Percentiles rank a stretch among this genome's conserved stretches.
Evolutionary conservation across 2,888 invertebrate species (phyloP).

Genomic region (Prostheceraeus crozeri): DNA sequence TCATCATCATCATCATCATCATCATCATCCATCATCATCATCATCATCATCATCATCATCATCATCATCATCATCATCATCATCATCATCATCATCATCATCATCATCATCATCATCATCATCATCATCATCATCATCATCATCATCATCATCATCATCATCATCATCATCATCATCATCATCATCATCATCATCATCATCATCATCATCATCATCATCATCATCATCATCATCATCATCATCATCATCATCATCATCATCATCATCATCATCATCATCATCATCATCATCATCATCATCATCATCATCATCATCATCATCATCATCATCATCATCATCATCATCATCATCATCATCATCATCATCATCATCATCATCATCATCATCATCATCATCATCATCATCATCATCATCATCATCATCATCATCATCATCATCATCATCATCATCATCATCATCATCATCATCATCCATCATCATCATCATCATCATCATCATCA

Average conservation of each 20-base stretch:
- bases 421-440: constrained; percentile 38
- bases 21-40: too few species aligned
- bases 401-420: constrained; percentile 27
- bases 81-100: not conserved
- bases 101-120: constrained; percentile 8
- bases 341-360: constrained; percentile 26
- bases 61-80: constrained; percentile 8
- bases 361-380: constrained; percentile 22
- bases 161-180: constrained; percentile 1
- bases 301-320: constrained; percentile 37
- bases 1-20: too few species aligned
- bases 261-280: constrained; percentile 39
- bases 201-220: too few species aligned
- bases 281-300: constrained; percentile 39
- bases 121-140: constrained; percentile 1
- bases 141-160: constrained; percentile 4
- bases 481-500: constrained; percentile 37
- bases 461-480: constrained; percentile 36
- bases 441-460: constrained; percentile 38
- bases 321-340: constrained; percentile 37
- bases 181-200: too few species aligned
- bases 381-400: constrained; percentile 5
- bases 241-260: constrained; percentile 38
- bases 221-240: constrained; percentile 34
- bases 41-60: constrained; percentile 29